A percentile compares a stretch with the other conserved stretches of the same genome.
Conservation (phyloP, 2,797 vertebrate genomes). For the Tapirus indicus region DNA sequence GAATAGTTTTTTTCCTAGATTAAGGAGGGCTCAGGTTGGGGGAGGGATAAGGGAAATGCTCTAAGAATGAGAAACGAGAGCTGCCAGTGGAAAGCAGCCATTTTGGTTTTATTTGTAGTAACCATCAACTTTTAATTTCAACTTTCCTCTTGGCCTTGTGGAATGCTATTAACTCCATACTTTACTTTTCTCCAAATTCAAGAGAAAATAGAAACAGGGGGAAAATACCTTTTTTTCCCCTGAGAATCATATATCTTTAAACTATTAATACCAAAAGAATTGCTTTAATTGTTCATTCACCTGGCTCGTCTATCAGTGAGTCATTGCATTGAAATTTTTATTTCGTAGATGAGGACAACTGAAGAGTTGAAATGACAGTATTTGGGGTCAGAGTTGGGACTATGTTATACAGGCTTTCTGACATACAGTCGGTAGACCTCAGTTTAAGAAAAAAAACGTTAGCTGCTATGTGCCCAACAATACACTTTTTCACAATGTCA, state of each 20-base stretch:
- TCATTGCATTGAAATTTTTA: neutral
- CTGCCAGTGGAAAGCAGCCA: neutral
- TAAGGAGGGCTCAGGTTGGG: neutral
- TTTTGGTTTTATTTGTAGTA: neutral
- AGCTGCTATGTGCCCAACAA: no score
- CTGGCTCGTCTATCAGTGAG: neutral
- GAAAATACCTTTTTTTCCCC: neutral
- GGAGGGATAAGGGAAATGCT: neutral
- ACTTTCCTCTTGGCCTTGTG: neutral
- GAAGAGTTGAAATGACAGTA: neutral
- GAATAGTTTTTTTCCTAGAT: slow-evolving; percentile 1
- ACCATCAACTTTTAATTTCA: neutral
- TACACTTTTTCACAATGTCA: neutral
- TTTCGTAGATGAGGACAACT: neutral
- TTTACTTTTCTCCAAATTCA: slow-evolving; percentile 15
- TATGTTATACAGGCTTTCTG: neutral
- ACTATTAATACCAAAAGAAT: neutral
- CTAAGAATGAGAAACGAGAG: neutral
- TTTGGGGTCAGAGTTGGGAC: neutral
- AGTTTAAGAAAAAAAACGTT: neutral
- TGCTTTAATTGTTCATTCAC: neutral
- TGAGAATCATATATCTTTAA: neutral
- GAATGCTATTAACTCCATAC: neutral
- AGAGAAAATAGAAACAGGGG: neutral
- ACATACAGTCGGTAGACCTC: neutral